Evolutionary conservation across 1,140 invertebrate species (phyloP).

Genomic region (Drosophila pseudoobscura): DNA sequence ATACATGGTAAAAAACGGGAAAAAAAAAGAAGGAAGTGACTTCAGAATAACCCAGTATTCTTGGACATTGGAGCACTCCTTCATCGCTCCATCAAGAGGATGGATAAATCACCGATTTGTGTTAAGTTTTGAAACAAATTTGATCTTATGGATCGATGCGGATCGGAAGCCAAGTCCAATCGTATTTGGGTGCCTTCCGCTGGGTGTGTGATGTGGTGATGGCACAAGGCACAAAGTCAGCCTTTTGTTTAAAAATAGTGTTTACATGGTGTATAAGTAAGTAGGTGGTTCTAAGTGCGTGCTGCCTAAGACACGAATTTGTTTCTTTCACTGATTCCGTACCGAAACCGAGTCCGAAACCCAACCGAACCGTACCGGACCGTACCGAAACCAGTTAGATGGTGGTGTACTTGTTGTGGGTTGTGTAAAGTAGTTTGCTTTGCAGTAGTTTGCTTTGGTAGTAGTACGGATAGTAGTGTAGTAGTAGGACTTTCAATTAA

Average conservation of each 20-base stretch:
- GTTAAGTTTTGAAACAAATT: conserved; percentile 24
- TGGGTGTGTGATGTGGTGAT: conserved; percentile 19
- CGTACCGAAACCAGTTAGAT: conserved; percentile 33
- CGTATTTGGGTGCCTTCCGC: background rate
- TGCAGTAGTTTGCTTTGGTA: conserved; percentile 4
- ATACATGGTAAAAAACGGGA: conserved; percentile 31
- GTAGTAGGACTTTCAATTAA: conserved; percentile 47
- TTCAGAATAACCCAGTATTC: conserved; percentile 17
- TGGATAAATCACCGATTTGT: background rate
- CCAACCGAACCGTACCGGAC: conserved; percentile 23
- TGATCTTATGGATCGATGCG: background rate
- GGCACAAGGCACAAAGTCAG: conserved; percentile 56
- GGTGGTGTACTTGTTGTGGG: conserved; percentile 43
- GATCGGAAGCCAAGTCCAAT: conserved; percentile 3
- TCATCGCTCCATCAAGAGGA: background rate
- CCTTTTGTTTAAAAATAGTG: conserved; percentile 13
- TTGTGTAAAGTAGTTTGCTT: conserved; percentile 41
- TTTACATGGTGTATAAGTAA: conserved; percentile 23
- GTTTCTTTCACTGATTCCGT: conserved; percentile 9
- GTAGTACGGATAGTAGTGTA: conserved; percentile 26
- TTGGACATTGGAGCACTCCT: conserved; percentile 17
- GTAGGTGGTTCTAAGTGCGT: conserved; percentile 47
- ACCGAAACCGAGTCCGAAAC: conserved; percentile 36
- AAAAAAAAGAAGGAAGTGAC: background rate
- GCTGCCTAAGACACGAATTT: conserved; percentile 34